Base-by-base conservation (phyloP, 2,113 vertebrate species). In the Cervus canadensis region DNA sequence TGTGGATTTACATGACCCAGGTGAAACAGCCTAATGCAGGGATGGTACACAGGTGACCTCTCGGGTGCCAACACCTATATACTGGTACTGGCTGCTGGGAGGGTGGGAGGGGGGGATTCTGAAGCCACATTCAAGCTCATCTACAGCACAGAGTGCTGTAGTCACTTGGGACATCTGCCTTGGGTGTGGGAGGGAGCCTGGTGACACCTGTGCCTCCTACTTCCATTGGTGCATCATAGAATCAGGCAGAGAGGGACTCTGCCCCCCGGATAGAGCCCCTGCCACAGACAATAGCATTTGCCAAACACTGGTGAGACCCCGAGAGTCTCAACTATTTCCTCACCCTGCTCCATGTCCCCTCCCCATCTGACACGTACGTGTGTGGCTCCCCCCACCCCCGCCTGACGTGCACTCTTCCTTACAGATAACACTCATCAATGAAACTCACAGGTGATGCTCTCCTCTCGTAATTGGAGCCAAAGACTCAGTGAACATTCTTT, bases 21-120 rank as follows among this genome's bases (percentile, higher is more conserved):
- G 79, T 89, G 50, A 87, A 30, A 89, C 30, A 82, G 97, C 94
- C 89, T 64, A 78, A 86, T 26, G 89, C 87, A 95, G 57, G 33
- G 78, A 43, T 78, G 71, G 25, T 57, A 93, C 79, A 56, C 12
- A 23, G 26, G 94, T 78, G 57, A 25, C 52, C 43, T 67, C 67
- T 26, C 13, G 33, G 62, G 87, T 50, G 76, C 67, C 36, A 40
- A 36, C 16, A 43, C 33, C 52, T 26, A 40, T 0, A 54, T 23
- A 60, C 30, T 60, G 30, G 8, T 48, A 48, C 45, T 79, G 76
- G 76, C 59, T 83, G 48, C 43, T 56, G 54, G 36, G 48, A 59
- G 40, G 23, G 4, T 0, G 1, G 76, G 30, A n/a, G 43, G 43
- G 79, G 25, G 79, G 8, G 87, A 54, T 48, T 94, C 48, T 54